Base-by-base conservation (phyloP, 2,797 vertebrate species). In the Typhlichthys subterraneus region DNA sequence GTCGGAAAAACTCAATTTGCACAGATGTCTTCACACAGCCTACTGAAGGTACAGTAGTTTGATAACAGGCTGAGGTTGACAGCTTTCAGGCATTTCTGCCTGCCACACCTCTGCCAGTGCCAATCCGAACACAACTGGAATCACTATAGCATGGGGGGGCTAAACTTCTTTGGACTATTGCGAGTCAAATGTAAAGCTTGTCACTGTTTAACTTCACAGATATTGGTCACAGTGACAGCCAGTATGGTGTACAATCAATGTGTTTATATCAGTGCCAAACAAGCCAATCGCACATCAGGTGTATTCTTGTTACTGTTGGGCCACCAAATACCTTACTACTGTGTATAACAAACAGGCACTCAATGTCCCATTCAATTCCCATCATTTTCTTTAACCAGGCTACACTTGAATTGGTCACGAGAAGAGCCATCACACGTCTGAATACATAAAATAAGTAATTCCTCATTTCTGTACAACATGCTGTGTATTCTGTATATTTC, bases 21-120 rank as follows among this genome's bases (percentile, higher is more conserved):
- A 62, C n/a, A 71, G 67, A 56, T 73, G 59, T 77, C 59, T 76
- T 62, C 72, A 61, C 78, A 70, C 73, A 67, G 80, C 69, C 74
- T 73, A 74, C 69, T 61, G 69, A 29, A 29, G 4, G 23, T 29
- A 29, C 23, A 29, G 23, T 29, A 29, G 3, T 29, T 29, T 29
- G 23, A 29, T 29, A 4, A 29, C 23, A 29, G 23, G 23, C 23
- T 23, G 23, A 23, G 23, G 23, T 23, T 23, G 23, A 23, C 23
- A 23, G 23, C 4, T 23, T 23, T 4, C 23, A 23, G 23, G 23
- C 23, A 23, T 23, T 23, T 23, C 23, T 29, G 23, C 23, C 23
- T 29, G 23, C 23, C 23, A 29, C 23, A 29, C 23, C 23, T 29
- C 23, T 29, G 23, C 23, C 23, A 29, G 23, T 29, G 23, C 23